Percentiles rank a stretch among this genome's conserved stretches.
Evolutionary conservation across 2,797 vertebrate genomes (phyloP).

Genomic region (Ctenosaura bakeri): DNA sequence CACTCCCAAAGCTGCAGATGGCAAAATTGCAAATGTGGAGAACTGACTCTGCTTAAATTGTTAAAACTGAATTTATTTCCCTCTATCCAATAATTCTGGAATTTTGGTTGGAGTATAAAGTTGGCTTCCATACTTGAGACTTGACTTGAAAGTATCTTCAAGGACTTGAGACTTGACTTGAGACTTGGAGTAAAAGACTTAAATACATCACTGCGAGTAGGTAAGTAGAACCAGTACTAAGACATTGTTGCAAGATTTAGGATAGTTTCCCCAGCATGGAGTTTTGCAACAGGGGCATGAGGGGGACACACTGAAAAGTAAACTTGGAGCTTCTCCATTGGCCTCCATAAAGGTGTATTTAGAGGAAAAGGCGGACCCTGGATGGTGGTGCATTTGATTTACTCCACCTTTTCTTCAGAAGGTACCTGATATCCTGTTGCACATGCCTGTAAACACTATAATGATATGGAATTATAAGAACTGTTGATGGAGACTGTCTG

Average conservation of each 20-base stretch:
- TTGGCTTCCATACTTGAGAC: no score
- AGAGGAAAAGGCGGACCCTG: background rate
- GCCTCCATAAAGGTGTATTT: background rate
- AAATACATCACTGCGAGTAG: background rate
- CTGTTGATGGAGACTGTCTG: conserved; percentile 49
- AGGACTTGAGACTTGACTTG: no score
- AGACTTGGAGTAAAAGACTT: no score
- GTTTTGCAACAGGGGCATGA: background rate
- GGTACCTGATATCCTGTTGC: conserved; percentile 59
- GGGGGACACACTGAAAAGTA: background rate
- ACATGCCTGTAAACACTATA: conserved; percentile 51
- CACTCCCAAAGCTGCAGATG: no score
- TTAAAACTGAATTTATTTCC: no score
- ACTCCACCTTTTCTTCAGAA: background rate
- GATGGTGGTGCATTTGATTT: conserved; percentile 36
- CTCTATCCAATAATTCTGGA: no score
- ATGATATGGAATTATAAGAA: conserved; percentile 63
- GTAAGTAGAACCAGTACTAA: background rate
- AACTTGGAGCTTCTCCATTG: background rate
- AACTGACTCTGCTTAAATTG: no score
- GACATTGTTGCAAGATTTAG: background rate
- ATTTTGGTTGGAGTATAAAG: no score
- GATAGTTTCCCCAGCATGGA: background rate
- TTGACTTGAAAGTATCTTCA: no score
- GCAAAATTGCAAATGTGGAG: no score